These are phyloP conservation scores for Gerris buenoi DNA, from an alignment of 1,140 invertebrate species.

Conservation along the genomic window DNA sequence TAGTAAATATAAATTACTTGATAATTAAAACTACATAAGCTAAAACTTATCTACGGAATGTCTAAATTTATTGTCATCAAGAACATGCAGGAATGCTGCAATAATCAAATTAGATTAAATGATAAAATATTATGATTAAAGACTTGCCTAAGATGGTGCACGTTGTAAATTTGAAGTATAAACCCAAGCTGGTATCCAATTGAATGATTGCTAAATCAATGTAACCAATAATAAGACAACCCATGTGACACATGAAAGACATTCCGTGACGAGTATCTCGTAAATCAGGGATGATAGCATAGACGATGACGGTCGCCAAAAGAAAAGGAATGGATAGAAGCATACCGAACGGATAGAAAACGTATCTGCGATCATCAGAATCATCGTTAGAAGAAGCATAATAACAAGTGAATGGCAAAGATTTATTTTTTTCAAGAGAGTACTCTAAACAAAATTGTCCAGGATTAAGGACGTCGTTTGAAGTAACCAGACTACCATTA, in stretches of 20 bases:
- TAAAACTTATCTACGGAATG: no score
- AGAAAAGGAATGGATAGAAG: constrained; percentile 55
- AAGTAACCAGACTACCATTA: not conserved
- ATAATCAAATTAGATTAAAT: no score
- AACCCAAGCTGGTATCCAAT: constrained; percentile 23
- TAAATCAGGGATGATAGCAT: constrained; percentile 50
- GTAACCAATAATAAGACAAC: not conserved
- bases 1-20: no score
- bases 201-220: constrained; percentile 37
- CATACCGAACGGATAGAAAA: constrained; percentile 34
- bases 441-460: not conserved
- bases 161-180: constrained; percentile 25
- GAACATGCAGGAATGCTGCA: no score
- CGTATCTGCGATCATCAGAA: not conserved
- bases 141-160: constrained; percentile 37
- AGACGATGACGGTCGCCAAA: constrained; percentile 50
- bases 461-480: not conserved
- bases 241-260: constrained; percentile 54
- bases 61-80: no score
- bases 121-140: no score
- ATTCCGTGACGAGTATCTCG: constrained; percentile 51
- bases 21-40: no score
- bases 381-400: not conserved
- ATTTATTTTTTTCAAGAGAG: not conserved
- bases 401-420: not conserved